Conservation (phyloP, 2,888 invertebrate species). For the Choristoneura rosaceana region DNA sequence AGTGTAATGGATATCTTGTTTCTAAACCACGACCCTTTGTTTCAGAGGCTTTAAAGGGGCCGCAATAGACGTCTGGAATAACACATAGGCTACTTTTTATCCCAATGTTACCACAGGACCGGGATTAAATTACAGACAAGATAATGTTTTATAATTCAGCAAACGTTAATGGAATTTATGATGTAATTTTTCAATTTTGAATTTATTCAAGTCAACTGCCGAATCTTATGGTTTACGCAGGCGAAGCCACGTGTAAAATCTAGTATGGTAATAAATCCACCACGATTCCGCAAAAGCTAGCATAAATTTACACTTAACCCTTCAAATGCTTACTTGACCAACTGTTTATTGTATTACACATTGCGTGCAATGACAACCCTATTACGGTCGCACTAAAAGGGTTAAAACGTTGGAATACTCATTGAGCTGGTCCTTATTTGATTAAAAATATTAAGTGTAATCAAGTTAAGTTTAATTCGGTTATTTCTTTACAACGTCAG, state of each 20-base stretch:
- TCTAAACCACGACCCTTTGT: too few relatives aligned
- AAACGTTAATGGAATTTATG: too few relatives aligned
- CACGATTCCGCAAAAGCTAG: slow-evolving; percentile 16
- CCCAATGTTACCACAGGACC: too few relatives aligned
- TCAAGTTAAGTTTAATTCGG: slow-evolving; percentile 26
- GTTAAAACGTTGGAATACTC: slow-evolving; percentile 34
- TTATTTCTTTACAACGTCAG: slow-evolving; percentile 27
- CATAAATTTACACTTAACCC: slow-evolving; percentile 30
- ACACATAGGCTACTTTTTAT: too few relatives aligned
- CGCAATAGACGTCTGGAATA: too few relatives aligned
- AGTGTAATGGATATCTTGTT: too few relatives aligned
- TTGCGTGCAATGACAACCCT: slow-evolving; percentile 15
- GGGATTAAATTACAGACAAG: too few relatives aligned
- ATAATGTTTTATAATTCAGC: too few relatives aligned
- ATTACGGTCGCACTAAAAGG: slow-evolving; percentile 16
- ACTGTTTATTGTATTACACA: slow-evolving; percentile 34
- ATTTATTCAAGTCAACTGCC: too few relatives aligned
- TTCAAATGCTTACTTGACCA: slow-evolving; percentile 29
- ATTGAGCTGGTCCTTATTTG: slow-evolving; percentile 19
- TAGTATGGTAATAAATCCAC: background rate
- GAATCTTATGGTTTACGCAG: too few relatives aligned
- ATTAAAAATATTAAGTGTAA: slow-evolving; percentile 36
- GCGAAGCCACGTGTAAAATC: too few relatives aligned
- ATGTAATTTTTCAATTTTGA: too few relatives aligned
- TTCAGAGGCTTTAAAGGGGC: background rate